Conservation (phyloP, 2,888 invertebrate species). For the Ametastegia equiseti region DNA sequence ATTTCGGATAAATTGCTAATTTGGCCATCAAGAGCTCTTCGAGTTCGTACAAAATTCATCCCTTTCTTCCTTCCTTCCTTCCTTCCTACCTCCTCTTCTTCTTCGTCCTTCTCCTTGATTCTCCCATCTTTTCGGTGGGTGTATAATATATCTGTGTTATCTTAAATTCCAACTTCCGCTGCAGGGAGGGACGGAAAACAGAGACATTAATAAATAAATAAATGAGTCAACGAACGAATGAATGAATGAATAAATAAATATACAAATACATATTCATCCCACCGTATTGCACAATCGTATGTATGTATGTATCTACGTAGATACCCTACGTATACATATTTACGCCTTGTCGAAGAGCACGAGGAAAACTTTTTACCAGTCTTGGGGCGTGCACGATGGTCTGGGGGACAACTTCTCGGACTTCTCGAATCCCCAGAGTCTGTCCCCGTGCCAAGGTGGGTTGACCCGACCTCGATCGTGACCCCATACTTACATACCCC, state of each 20-base stretch:
- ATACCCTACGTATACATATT: conserved; percentile 6
- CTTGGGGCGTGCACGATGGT: conserved; percentile 4
- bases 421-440: conserved; percentile 16
- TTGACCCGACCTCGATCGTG: conserved; percentile 42
- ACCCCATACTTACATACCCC: conserved; percentile 37
- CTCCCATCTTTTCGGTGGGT: not conserved
- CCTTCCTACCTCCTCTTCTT: no score
- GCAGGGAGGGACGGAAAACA: not conserved
- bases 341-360: conserved; percentile 21
- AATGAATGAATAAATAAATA: not conserved
- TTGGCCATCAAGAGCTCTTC: conserved; percentile 7
- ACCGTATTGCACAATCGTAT: not conserved
- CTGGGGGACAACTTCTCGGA: conserved; percentile 16
- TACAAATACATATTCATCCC: not conserved
- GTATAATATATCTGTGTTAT: not conserved
- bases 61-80: not conserved
- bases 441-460: conserved; percentile 40
- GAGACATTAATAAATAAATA: not conserved
- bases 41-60: conserved; percentile 15
- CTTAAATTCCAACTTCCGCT: not conserved
- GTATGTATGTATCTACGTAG: not conserved
- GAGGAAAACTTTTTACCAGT: conserved; percentile 21
- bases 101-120: not conserved
- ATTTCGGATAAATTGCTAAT: conserved; percentile 23
- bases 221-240: not conserved